Conservation (phyloP, 2,888 invertebrate genomes). For the Oscheius onirici region DNA sequence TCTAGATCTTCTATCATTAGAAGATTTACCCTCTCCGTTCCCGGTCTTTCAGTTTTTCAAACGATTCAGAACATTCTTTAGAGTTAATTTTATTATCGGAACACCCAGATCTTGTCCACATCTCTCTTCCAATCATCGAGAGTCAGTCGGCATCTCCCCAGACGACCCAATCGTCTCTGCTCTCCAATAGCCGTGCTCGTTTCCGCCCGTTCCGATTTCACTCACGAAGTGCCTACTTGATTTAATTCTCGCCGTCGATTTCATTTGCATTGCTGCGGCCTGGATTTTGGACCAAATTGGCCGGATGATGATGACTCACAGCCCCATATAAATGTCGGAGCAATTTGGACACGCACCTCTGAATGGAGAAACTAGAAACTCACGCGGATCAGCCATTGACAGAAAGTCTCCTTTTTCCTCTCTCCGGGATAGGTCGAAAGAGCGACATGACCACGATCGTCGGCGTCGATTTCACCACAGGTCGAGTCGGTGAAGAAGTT, state of each 20-base stretch:
- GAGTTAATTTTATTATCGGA: too few species aligned
- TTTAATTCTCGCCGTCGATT: slow-evolving; percentile 29
- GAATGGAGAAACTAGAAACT: slow-evolving; percentile 1
- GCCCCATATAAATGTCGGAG: not conserved
- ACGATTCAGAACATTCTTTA: too few species aligned
- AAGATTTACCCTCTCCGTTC: too few species aligned
- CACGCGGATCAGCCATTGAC: slow-evolving; percentile 59
- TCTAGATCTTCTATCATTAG: too few species aligned
- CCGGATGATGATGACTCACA: not conserved
- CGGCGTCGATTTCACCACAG: slow-evolving; percentile 48
- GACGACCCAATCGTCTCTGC: too few species aligned
- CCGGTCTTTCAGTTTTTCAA: too few species aligned
- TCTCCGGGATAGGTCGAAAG: slow-evolving; percentile 44
- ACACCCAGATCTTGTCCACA: too few species aligned
- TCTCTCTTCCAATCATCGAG: too few species aligned
- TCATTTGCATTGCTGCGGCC: slow-evolving; percentile 4
- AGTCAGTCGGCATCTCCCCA: too few species aligned
- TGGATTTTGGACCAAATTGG: not conserved
- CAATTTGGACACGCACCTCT: slow-evolving; percentile 1
- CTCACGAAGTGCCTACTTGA: slow-evolving; percentile 19
- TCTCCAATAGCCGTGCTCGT: too few species aligned
- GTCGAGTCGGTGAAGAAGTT: slow-evolving; percentile 45
- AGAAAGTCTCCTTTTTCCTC: slow-evolving; percentile 47
- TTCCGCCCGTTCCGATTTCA: slow-evolving; percentile 14
- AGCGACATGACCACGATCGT: slow-evolving; percentile 26